phyloP scores from a whole-genome alignment of 2,113 vertebrate species.

The Falcunculus frontatus region DNA sequence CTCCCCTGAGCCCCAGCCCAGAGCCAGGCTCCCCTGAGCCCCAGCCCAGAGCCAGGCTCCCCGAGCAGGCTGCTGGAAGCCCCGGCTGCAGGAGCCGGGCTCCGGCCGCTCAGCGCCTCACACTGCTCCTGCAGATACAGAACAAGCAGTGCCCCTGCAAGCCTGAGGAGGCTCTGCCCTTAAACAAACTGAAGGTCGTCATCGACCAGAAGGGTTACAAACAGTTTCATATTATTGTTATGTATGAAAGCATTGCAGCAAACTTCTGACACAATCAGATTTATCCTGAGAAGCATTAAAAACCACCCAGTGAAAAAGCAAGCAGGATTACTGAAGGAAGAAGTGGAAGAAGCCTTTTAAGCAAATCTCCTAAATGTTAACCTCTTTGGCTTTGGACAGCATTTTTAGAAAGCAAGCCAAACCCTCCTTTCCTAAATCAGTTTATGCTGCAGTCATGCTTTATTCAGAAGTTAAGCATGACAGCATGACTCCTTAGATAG shows the following conservation, averaged over 20 bases:
- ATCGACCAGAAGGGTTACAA: neutral
- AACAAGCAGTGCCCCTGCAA: neutral
- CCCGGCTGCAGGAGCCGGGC: neutral
- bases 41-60: neutral
- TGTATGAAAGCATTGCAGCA: neutral
- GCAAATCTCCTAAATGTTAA: constrained; percentile 13
- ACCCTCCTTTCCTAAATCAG: neutral
- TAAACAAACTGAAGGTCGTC: neutral
- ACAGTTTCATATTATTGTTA: neutral
- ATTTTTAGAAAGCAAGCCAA: constrained; percentile 29
- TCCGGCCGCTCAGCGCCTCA: neutral
- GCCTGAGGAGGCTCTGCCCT: neutral
- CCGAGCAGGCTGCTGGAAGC: neutral
- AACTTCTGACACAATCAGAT: neutral
- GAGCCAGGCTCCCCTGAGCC: neutral
- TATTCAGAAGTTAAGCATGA: constrained; percentile 25
- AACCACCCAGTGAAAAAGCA: neutral
- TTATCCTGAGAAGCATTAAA: neutral
- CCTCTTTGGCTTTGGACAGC: constrained; percentile 25
- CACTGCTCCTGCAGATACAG: fast-evolving
- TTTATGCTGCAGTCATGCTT: constrained; percentile 28
- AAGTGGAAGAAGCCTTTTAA: constrained; percentile 18
- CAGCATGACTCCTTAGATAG: neutral
- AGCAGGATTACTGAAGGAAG: neutral
- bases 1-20: neutral